Percentiles rank a stretch among this genome's conserved stretches.
These are phyloP conservation scores for Heliocidaris erythrogramma DNA, from an alignment of 35 echinoderm and acorn worm genomes.

Conservation along the genomic window DNA sequence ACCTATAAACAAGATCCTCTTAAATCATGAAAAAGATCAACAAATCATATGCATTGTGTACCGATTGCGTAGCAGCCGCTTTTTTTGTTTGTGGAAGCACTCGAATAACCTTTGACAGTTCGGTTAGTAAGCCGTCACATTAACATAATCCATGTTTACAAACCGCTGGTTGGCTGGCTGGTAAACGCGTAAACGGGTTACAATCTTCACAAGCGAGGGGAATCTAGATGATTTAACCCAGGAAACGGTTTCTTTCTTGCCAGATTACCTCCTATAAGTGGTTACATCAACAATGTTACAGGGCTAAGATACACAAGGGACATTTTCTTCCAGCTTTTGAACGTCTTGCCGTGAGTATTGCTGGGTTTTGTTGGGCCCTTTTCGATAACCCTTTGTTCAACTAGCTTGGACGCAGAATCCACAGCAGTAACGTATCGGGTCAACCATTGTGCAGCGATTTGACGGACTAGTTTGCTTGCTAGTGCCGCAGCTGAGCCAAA, in stretches of 20 bases:
- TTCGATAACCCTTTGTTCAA: slow-evolving; percentile 29
- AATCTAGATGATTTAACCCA: not conserved
- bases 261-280: not conserved
- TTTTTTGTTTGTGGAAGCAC: not conserved
- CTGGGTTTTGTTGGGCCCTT: not conserved
- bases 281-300: slow-evolving; percentile 12
- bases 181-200: slow-evolving; percentile 52
- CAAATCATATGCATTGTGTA: too few relatives aligned
- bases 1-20: too few relatives aligned
- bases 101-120: slow-evolving; percentile 29
- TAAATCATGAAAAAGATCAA: too few relatives aligned
- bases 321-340: slow-evolving; percentile 1
- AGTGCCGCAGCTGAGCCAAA: not conserved
- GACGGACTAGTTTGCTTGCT: not conserved
- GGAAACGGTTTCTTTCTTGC: not conserved
- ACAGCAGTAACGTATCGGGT: slow-evolving; percentile 19
- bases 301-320: not conserved
- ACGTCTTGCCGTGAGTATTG: slow-evolving; percentile 24
- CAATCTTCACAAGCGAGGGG: not conserved
- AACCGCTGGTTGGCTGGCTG: slow-evolving; percentile 57
- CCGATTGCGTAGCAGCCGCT: not conserved
- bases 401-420: not conserved
- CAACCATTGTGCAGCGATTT: slow-evolving; percentile 6
- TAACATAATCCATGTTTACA: slow-evolving; percentile 82
- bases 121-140: slow-evolving; percentile 48